These are phyloP conservation scores for Protobothrops mucrosquamatus DNA, from an alignment of 2,113 vertebrate genomes.

Conservation along the genomic window DNA sequence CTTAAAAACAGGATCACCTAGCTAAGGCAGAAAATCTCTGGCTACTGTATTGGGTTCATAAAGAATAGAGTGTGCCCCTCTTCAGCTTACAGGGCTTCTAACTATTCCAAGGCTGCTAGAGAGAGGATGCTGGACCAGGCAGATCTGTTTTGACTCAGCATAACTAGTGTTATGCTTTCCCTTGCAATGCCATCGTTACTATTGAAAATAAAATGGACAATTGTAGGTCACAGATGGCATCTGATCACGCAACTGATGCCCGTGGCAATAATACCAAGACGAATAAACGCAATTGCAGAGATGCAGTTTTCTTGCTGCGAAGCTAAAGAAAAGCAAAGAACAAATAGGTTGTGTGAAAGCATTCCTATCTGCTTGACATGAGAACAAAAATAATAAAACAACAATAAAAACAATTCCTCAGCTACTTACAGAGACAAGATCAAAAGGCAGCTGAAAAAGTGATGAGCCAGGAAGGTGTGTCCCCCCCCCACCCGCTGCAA, in stretches of 20 bases:
- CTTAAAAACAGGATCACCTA: background rate
- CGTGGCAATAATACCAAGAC: background rate
- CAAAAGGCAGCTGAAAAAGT: background rate
- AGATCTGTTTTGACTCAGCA: background rate
- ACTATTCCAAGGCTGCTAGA: background rate
- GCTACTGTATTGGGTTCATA: background rate
- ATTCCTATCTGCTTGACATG: background rate
- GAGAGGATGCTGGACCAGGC: background rate
- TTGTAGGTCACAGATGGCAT: background rate
- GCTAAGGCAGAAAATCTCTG: background rate
- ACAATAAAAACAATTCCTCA: background rate
- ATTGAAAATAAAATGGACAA: background rate
- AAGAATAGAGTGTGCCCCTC: background rate
- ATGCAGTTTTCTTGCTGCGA: background rate
- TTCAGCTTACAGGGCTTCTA: background rate
- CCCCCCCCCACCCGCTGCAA: background rate
- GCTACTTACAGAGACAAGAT: background rate
- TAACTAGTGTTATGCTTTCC: background rate
- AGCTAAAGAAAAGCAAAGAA: background rate
- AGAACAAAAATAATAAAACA: background rate
- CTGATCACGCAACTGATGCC: background rate
- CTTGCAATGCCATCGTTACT: background rate
- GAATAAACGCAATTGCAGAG: background rate
- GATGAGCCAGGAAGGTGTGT: background rate
- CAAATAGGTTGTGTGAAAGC: background rate